Evolutionary conservation across 2,797 vertebrate genomes (phyloP).

Genomic region (Psittacula echo): DNA sequence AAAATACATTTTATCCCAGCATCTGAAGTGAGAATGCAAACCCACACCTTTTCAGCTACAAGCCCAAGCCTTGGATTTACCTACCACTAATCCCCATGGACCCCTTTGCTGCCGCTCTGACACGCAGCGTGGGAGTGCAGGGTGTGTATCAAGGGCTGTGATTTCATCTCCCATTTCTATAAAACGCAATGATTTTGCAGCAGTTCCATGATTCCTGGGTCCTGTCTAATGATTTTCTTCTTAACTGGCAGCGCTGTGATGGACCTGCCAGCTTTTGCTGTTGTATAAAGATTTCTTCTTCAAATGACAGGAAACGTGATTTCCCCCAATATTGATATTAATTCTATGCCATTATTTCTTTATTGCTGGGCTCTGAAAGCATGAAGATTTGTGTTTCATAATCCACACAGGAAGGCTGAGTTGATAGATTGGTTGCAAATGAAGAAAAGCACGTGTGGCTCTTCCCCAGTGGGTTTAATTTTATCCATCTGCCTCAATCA

Average conservation of each 20-base stretch:
- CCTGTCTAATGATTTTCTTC: not conserved
- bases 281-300: slow-evolving; percentile 35
- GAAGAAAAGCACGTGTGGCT: slow-evolving; percentile 58
- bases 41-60: not conserved
- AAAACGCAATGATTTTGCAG: not conserved
- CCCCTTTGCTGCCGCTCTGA: not conserved
- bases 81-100: rapidly evolving
- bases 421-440: slow-evolving; percentile 64
- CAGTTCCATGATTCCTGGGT: not conserved
- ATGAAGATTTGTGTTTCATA: slow-evolving; percentile 42
- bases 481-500: slow-evolving; percentile 60
- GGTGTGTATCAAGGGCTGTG: not conserved
- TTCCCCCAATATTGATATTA: slow-evolving; percentile 52
- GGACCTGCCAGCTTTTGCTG: not conserved
- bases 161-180: not conserved
- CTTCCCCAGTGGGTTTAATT: slow-evolving; percentile 54
- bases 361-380: slow-evolving; percentile 42
- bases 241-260: not conserved
- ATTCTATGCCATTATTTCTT: slow-evolving; percentile 49
- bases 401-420: slow-evolving; percentile 35
- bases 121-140: rapidly evolving
- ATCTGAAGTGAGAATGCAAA: not conserved
- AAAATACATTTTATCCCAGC: not conserved
- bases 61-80: not conserved
- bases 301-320: not conserved